Percentiles rank a stretch among this genome's conserved stretches.
Evolutionary conservation across 2,113 vertebrate genomes (phyloP).

Genomic region (Egretta garzetta): DNA sequence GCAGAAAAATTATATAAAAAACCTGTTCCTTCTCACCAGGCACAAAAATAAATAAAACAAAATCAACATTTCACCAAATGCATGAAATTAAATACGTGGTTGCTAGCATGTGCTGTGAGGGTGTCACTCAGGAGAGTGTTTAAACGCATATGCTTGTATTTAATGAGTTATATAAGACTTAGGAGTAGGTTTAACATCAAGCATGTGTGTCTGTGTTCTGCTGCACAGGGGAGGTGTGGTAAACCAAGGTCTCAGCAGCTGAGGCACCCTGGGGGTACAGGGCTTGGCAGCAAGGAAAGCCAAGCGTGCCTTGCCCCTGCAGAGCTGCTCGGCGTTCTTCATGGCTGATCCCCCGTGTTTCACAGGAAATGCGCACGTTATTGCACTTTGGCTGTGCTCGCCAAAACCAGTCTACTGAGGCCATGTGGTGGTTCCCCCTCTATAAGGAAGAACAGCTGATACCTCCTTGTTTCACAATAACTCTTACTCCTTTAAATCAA

Average conservation of each 20-base stretch:
- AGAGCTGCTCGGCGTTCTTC: background rate
- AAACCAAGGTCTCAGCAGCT: background rate
- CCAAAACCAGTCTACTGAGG: background rate
- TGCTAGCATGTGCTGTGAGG: slow-evolving; percentile 18
- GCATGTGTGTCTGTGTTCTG: background rate
- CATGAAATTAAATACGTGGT: slow-evolving; percentile 12
- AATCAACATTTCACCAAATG: slow-evolving; percentile 1
- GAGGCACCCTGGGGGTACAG: rapidly evolving
- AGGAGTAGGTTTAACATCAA: background rate
- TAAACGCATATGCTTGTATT: background rate
- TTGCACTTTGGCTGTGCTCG: background rate
- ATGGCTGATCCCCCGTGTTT: background rate
- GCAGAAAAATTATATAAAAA: background rate
- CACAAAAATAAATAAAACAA: slow-evolving; percentile 39
- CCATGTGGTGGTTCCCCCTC: background rate
- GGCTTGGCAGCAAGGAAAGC: background rate
- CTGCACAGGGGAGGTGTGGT: background rate
- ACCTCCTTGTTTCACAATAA: background rate
- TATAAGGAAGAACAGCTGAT: background rate
- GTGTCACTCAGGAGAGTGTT: slow-evolving; percentile 38
- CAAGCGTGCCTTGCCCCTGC: background rate
- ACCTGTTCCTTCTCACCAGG: background rate
- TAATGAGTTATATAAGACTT: background rate
- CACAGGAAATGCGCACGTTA: background rate
- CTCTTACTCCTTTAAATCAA: slow-evolving; percentile 35